Conservation (phyloP, 2,113 vertebrate genomes). For the Prionailurus bengalensis region DNA sequence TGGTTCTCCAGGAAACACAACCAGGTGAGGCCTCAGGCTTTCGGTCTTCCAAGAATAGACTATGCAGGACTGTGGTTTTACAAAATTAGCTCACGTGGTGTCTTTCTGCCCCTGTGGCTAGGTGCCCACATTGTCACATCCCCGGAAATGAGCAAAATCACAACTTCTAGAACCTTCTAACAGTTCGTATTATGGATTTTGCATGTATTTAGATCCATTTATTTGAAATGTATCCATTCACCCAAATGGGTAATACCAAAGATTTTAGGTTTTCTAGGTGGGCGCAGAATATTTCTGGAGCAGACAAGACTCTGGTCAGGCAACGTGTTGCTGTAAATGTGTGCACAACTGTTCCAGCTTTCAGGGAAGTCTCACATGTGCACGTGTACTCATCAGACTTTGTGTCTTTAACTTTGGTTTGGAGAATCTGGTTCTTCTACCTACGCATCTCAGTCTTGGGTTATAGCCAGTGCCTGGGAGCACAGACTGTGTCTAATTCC, state of each 20-base stretch:
- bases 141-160: neutral
- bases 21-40: conserved; percentile 42
- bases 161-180: neutral
- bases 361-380: neutral
- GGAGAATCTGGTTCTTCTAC: neutral
- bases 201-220: neutral
- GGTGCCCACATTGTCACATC: neutral
- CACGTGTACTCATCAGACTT: neutral
- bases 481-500: neutral
- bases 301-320: neutral
- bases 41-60: neutral
- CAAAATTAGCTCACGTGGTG: neutral
- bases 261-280: neutral
- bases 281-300: neutral
- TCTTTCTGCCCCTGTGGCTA: neutral
- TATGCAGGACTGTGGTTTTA: neutral
- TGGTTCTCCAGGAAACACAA: neutral
- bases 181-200: neutral
- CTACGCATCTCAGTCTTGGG: neutral
- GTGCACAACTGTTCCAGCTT: neutral
- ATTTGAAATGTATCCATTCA: neutral
- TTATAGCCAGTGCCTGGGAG: neutral
- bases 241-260: neutral
- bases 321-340: neutral
- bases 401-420: neutral